Percentiles rank a stretch among this genome's conserved stretches.
These are phyloP conservation scores for Anastatus disparis DNA, from an alignment of 1,140 invertebrate genomes.

Conservation along the genomic window DNA sequence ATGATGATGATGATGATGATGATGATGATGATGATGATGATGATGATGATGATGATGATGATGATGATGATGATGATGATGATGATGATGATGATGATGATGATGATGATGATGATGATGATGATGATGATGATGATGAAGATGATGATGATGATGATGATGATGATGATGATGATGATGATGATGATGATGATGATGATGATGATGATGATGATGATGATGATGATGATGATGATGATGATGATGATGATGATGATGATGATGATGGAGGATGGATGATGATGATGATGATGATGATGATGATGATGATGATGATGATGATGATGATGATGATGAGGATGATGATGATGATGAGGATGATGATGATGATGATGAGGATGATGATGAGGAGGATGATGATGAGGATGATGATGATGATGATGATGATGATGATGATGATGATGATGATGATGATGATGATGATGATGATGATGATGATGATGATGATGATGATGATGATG, in stretches of 20 bases:
- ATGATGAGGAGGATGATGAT: too few species aligned
- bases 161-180: conserved; percentile 46
- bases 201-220: conserved; percentile 33
- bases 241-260: not conserved
- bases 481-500: not conserved
- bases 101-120: not conserved
- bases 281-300: not conserved
- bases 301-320: not conserved
- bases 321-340: too few species aligned
- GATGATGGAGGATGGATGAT: not conserved
- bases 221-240: too few species aligned
- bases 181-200: conserved; percentile 52
- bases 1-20: not conserved
- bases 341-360: too few species aligned
- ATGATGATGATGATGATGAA: conserved; percentile 46
- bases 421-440: not conserved
- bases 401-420: too few species aligned
- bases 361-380: too few species aligned
- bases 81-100: not conserved
- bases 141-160: conserved; percentile 51
- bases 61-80: not conserved
- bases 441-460: not conserved
- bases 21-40: not conserved
- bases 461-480: not conserved
- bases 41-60: not conserved